Evolutionary conservation across 2,113 vertebrate genomes (phyloP).

Genomic region (Mormyrus iriodes): DNA sequence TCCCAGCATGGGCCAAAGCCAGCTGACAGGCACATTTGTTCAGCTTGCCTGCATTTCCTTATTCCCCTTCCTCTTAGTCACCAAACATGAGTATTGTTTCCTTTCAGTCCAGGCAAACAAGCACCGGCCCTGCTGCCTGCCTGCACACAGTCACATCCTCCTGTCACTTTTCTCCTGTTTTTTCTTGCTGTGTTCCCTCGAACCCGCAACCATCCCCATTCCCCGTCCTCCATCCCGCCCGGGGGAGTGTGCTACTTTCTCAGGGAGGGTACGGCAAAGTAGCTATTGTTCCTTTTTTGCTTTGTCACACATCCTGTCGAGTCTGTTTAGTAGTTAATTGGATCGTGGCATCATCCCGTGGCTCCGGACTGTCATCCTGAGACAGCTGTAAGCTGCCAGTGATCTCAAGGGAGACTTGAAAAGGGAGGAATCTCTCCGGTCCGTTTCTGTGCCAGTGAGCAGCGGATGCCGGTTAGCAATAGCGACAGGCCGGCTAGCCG

Average conservation of each 20-base stretch:
- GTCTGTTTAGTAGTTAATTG: conserved; percentile 16
- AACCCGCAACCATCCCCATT: not conserved
- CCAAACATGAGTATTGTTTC: not conserved
- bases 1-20: not conserved
- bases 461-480: not conserved
- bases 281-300: not conserved
- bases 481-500: not conserved
- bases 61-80: not conserved
- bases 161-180: not conserved
- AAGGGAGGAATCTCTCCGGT: conserved; percentile 7
- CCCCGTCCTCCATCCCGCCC: not conserved
- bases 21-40: not conserved
- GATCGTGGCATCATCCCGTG: not conserved
- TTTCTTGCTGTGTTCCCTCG: not conserved
- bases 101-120: not conserved
- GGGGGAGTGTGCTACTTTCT: not conserved
- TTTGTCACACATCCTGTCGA: not conserved
- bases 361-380: not conserved
- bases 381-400: not conserved
- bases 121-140: not conserved
- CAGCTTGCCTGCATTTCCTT: not conserved
- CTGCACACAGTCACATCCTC: not conserved
- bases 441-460: not conserved
- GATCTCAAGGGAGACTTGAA: conserved; percentile 1
- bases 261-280: not conserved